Evolutionary conservation across 2,797 vertebrate genomes (phyloP).

Genomic region (Scomberomorus guttatus): DNA sequence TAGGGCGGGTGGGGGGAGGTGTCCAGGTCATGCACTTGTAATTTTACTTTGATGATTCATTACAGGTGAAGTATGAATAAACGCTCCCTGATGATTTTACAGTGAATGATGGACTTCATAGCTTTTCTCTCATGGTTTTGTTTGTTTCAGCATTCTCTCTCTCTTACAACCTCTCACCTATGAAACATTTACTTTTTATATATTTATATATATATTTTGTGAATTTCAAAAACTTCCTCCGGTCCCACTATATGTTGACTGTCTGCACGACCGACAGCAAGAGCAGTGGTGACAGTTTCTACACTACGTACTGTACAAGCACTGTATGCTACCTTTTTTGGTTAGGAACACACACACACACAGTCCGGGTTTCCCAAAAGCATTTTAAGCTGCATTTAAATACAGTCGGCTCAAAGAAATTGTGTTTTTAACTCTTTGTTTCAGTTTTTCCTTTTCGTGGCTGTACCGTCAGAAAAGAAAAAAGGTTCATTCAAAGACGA

Average conservation of each 20-base stretch:
- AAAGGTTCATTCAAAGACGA: background rate
- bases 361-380: slow-evolving; percentile 58
- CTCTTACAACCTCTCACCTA: slow-evolving; percentile 63
- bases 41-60: slow-evolving; percentile 64
- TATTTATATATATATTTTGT: slow-evolving; percentile 38
- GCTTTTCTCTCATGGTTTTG: slow-evolving; percentile 50
- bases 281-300: slow-evolving; percentile 46
- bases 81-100: slow-evolving; percentile 74
- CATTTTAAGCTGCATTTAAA: slow-evolving; percentile 33
- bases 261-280: slow-evolving; percentile 44
- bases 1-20: slow-evolving; percentile 15
- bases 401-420: background rate
- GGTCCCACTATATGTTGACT: slow-evolving; percentile 43
- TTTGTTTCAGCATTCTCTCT: slow-evolving; percentile 59
- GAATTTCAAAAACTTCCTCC: slow-evolving; percentile 54
- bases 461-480: background rate
- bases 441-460: background rate
- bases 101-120: slow-evolving; percentile 64
- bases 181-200: slow-evolving; percentile 59
- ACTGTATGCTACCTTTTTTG: slow-evolving; percentile 60
- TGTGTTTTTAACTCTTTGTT: slow-evolving; percentile 18
- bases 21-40: slow-evolving; percentile 83
- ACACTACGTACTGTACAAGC: slow-evolving; percentile 48
- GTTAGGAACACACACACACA: slow-evolving; percentile 36
- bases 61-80: slow-evolving; percentile 70